phyloP scores from a whole-genome alignment of 2,888 invertebrate genomes.

The Drosophila nr. medialis region DNA sequence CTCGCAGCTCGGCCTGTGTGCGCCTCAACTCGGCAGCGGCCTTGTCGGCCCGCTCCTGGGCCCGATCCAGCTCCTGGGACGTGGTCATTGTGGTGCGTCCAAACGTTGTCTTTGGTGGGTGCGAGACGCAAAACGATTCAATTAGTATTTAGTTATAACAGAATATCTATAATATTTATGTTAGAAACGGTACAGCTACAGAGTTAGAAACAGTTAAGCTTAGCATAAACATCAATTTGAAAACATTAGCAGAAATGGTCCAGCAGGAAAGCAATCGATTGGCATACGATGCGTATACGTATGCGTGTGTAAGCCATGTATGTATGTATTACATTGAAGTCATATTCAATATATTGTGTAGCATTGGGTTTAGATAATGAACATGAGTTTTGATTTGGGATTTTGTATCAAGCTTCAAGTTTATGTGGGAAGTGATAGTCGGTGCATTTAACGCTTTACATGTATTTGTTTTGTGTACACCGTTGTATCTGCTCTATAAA shows the following conservation, averaged over 20 bases:
- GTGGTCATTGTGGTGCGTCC: constrained; percentile 93
- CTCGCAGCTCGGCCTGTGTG: constrained; percentile 95
- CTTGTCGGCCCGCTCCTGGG: constrained; percentile 94
- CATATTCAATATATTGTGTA: background rate
- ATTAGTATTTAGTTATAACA: constrained; percentile 57
- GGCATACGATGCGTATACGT: constrained; percentile 46
- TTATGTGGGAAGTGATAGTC: constrained; percentile 22
- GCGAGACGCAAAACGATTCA: constrained; percentile 54
- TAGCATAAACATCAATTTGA: constrained; percentile 21
- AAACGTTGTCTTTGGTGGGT: constrained; percentile 87
- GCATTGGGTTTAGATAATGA: constrained; percentile 39
- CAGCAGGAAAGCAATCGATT: constrained; percentile 54
- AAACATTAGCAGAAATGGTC: constrained; percentile 31
- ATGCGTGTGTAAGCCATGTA: constrained; percentile 18
- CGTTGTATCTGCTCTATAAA: constrained; percentile 14
- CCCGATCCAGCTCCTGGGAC: constrained; percentile 92
- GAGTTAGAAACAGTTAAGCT: constrained; percentile 9
- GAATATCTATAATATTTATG: background rate
- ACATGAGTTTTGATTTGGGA: constrained; percentile 48
- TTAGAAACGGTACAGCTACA: constrained; percentile 35
- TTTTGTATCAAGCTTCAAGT: constrained; percentile 27
- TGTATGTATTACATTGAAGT: background rate
- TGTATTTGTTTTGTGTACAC: constrained; percentile 24
- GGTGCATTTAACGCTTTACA: constrained; percentile 80
- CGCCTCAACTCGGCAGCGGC: constrained; percentile 92